These are phyloP conservation scores for Peromyscus melanophrys DNA, from an alignment of 2,797 vertebrate genomes.

Conservation along the genomic window DNA sequence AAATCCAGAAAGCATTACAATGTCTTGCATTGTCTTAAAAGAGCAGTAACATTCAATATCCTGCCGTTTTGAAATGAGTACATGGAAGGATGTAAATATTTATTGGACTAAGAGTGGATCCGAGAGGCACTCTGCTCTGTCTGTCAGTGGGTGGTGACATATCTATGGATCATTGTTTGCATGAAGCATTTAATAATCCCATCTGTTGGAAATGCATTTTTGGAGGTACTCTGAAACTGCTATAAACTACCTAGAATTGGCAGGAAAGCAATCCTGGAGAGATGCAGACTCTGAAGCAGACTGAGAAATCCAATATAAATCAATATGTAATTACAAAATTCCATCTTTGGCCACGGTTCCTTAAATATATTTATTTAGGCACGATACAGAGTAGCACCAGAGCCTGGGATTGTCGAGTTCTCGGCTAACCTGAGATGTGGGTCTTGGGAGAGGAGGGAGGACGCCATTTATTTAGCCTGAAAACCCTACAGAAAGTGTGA, in stretches of 20 bases:
- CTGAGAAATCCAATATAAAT: constrained; percentile 73
- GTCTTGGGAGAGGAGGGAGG: not conserved
- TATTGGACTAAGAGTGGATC: constrained; percentile 47
- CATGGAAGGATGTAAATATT: constrained; percentile 78
- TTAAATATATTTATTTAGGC: constrained; percentile 57
- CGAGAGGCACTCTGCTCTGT: constrained; percentile 63
- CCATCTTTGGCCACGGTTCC: constrained; percentile 28
- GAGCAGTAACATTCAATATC: constrained; percentile 64
- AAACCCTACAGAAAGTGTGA: not conserved
- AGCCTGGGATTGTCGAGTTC: not conserved
- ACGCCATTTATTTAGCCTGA: not conserved
- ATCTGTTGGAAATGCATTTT: constrained; percentile 75
- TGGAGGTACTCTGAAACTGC: constrained; percentile 68
- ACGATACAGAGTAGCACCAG: not conserved
- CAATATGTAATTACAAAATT: constrained; percentile 76
- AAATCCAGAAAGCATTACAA: constrained; percentile 41
- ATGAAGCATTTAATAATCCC: constrained; percentile 77
- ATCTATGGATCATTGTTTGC: constrained; percentile 80
- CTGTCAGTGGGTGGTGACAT: constrained; percentile 60
- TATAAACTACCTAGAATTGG: constrained; percentile 78
- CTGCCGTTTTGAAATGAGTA: constrained; percentile 54
- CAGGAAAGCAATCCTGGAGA: constrained; percentile 63
- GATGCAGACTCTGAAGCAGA: constrained; percentile 53
- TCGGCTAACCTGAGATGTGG: not conserved
- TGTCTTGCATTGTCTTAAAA: constrained; percentile 64